Evolutionary conservation across 92 coral and sea anemone genomes (phyloP).

Genomic region (Plumapathes pennacea): DNA sequence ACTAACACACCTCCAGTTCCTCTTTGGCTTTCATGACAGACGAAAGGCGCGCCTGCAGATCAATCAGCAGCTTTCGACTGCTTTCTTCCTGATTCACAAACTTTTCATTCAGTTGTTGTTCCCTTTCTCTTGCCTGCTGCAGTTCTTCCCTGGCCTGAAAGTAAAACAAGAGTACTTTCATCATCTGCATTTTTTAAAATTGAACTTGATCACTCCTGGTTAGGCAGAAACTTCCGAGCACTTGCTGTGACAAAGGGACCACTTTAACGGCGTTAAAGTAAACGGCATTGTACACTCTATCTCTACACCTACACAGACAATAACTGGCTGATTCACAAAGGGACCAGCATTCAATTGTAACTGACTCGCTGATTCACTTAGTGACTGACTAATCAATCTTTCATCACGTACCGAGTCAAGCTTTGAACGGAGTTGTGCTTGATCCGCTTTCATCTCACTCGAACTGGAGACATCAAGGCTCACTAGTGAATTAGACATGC

Average conservation of each 20-base stretch:
- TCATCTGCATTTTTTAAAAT: not conserved
- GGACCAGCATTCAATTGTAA: no score
- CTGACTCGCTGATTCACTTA: no score
- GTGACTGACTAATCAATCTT: no score
- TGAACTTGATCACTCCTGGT: no score
- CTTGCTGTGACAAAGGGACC: no score
- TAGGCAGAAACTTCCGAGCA: no score
- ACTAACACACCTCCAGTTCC: slow-evolving; percentile 96
- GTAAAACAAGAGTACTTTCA: not conserved
- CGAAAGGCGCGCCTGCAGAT: slow-evolving; percentile 78
- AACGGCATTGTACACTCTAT: no score
- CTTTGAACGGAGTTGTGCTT: slow-evolving; percentile 81
- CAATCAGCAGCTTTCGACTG: slow-evolving; percentile 77
- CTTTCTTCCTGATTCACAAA: slow-evolving; percentile 82
- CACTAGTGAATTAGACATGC: slow-evolving; percentile 89
- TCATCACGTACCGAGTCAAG: slow-evolving; percentile 69
- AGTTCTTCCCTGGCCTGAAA: slow-evolving; percentile 84
- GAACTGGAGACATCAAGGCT: slow-evolving; percentile 95
- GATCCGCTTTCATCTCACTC: slow-evolving; percentile 84
- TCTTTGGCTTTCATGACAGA: slow-evolving; percentile 76
- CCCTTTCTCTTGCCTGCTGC: slow-evolving; percentile 83
- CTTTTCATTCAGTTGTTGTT: slow-evolving; percentile 88
- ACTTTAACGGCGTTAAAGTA: no score
- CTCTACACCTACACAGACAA: no score
- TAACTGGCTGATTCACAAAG: no score